Percentiles rank a stretch among this genome's conserved stretches.
These are phyloP conservation scores for Athalia cordata DNA, from an alignment of 2,888 invertebrate genomes.

Conservation along the genomic window DNA sequence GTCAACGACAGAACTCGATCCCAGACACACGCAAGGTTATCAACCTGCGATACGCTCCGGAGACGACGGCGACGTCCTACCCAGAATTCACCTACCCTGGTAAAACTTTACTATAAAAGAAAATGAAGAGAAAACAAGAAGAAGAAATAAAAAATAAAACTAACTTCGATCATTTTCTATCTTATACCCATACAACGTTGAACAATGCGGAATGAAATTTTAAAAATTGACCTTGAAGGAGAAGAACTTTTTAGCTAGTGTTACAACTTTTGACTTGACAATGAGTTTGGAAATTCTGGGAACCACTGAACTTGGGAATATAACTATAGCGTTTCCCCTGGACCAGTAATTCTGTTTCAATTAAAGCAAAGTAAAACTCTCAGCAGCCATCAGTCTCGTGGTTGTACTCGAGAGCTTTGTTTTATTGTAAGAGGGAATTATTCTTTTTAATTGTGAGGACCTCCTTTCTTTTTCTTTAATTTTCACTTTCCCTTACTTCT, in stretches of 20 bases:
- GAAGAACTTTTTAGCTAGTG: background rate
- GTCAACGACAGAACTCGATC: constrained; percentile 51
- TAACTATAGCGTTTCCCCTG: constrained; percentile 17
- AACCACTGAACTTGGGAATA: constrained; percentile 46
- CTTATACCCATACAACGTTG: no score
- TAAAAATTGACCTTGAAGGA: background rate
- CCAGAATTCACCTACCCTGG: background rate
- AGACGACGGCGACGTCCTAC: constrained; percentile 2
- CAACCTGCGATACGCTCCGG: constrained; percentile 41
- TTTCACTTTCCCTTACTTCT: background rate
- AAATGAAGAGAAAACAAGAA: background rate
- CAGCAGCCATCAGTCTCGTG: constrained; percentile 28
- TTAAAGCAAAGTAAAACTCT: constrained; percentile 51
- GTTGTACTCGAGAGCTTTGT: constrained; percentile 8
- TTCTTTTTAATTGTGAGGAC: constrained; percentile 50
- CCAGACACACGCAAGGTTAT: constrained; percentile 46
- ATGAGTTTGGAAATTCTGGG: constrained; percentile 24
- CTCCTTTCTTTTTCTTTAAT: no score
- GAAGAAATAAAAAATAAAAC: background rate
- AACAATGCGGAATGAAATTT: no score
- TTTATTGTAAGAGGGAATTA: constrained; percentile 50
- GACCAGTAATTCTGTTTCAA: constrained; percentile 52
- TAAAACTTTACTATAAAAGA: constrained; percentile 8
- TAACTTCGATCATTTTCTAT: background rate
- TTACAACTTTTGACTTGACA: background rate